phyloP scores from a whole-genome alignment of 2,113 vertebrate species.

The Phasianus colchicus region DNA sequence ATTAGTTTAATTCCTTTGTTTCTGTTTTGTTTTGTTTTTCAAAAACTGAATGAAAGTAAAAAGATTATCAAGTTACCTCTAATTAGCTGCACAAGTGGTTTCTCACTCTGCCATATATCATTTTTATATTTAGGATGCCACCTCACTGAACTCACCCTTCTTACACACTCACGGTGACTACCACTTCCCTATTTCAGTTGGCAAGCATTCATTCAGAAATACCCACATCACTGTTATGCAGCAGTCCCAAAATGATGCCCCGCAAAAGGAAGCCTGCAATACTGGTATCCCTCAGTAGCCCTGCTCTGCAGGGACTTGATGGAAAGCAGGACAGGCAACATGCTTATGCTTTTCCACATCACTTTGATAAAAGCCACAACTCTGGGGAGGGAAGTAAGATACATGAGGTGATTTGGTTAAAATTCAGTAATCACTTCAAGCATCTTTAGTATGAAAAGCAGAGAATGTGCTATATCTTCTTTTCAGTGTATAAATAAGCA shows the following conservation, averaged over 20 bases:
- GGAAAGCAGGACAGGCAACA: background rate
- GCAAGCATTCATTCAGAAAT: background rate
- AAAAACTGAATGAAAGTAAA: background rate
- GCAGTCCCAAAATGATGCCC: background rate
- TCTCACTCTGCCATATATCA: background rate
- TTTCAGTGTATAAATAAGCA: background rate
- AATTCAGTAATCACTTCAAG: background rate
- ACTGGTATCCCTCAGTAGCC: background rate
- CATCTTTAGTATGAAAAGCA: background rate
- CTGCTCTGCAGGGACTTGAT: fast-evolving
- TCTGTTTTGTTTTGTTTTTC: background rate
- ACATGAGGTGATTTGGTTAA: background rate
- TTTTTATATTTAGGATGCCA: background rate
- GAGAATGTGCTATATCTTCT: fast-evolving
- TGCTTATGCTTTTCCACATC: background rate
- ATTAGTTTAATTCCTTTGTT: background rate
- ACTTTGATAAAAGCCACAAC: background rate
- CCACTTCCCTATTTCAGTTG: background rate
- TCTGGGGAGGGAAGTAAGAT: background rate
- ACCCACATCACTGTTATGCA: background rate
- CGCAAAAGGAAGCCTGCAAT: fast-evolving
- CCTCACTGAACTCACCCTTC: background rate
- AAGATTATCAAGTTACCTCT: background rate
- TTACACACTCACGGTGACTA: background rate
- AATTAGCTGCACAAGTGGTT: background rate